phyloP scores from a whole-genome alignment of 2,888 invertebrate species.

The Limnephilus lunatus region DNA sequence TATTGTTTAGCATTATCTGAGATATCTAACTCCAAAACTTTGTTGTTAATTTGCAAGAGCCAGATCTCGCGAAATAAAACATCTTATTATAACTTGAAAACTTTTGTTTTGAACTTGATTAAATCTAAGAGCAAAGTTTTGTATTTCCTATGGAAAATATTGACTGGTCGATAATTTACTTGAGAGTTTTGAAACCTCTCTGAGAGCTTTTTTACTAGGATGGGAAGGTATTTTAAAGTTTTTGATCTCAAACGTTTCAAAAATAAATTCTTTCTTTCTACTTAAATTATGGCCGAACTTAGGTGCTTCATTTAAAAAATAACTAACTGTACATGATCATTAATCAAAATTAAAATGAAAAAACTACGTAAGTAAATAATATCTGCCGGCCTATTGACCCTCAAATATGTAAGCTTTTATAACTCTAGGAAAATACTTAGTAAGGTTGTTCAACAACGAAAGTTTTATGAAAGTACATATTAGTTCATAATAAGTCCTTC shows the following conservation, averaged over 20 bases:
- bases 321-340: background rate
- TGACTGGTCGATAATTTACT: constrained; percentile 29
- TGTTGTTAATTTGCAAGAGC: background rate
- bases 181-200: background rate
- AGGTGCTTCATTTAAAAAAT: background rate
- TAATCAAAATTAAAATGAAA: background rate
- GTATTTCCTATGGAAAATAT: constrained; percentile 26
- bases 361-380: background rate
- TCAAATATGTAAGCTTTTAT: background rate
- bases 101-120: background rate
- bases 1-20: background rate
- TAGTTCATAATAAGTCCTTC: background rate
- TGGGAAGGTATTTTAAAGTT: constrained; percentile 31
- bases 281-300: background rate
- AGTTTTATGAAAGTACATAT: background rate
- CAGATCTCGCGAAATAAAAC: background rate
- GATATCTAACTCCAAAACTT: background rate
- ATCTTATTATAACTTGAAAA: background rate
- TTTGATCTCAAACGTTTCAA: constrained; percentile 5
- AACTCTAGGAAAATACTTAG: background rate
- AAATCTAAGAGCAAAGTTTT: constrained; percentile 29
- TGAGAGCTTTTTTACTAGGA: constrained; percentile 26
- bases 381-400: background rate
- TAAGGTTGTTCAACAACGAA: background rate
- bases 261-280: background rate